Evolutionary conservation across 2,888 invertebrate species (phyloP), one percentile per base, ranked within the genome.

Genomic region (Sinodicranocentrus sp.): DNA sequence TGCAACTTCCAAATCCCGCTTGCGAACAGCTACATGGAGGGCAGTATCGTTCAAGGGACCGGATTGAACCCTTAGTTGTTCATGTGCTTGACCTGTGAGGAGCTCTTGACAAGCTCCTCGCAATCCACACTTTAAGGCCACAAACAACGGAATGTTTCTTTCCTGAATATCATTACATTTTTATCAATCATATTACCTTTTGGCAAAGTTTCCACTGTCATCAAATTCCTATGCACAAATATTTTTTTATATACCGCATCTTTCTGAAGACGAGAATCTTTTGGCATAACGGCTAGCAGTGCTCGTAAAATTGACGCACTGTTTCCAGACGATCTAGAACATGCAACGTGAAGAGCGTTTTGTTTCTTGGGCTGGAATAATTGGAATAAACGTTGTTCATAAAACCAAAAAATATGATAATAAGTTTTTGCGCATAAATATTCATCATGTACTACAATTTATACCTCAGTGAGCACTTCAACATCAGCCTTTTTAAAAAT

Each of bases 101-200:
- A 99, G 93, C 91, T 98, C 98, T 88, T 97, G 94, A 90, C 97
- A 96, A 94, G 98, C 97, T 88, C 96, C 95, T 91, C 97, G 95
- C 92, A 98, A 98, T 75, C 98, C 98, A 28, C 96, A 95, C 91
- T 98, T 97, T 89, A 97, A 96, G 77, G 98, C 97, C 91, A 97
- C 92, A 90, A 98, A 94, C 90, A 99, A 92, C 89, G 99, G 97
- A 90, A 98, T 95, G 92, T 96, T 84, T 25, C 87, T 85, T 1
- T 85, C 85, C 86, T 86, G 26, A 33, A 33, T n/a, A n/a, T n/a
- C n/a, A n/a, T n/a, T n/a, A n/a, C n/a, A n/a, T n/a, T n/a, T n/a
- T n/a, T n/a, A n/a, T n/a, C n/a, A n/a, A n/a, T n/a, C n/a, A n/a
- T n/a, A n/a, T n/a, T n/a, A n/a, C n/a, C n/a, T n/a, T n/a, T n/a